Evolutionary conservation across 1,140 invertebrate genomes (phyloP).

Genomic region (Anoplophora glabripennis): DNA sequence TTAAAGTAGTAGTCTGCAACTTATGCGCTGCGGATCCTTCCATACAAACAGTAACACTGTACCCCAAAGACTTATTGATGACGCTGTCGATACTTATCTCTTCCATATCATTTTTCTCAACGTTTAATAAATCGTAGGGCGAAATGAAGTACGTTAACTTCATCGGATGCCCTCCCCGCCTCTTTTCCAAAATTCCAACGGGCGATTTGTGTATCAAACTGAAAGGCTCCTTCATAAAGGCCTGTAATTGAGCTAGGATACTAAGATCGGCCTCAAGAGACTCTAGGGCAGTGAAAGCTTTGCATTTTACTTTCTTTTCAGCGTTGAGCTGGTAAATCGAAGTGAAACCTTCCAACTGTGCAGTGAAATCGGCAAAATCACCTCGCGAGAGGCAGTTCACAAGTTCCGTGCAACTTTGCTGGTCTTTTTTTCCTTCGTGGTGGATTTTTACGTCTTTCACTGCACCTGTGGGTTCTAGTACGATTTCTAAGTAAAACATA

Average conservation of each 20-base stretch:
- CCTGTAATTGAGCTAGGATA: constrained; percentile 72
- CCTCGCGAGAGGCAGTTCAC: constrained; percentile 73
- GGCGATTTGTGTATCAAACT: constrained; percentile 86
- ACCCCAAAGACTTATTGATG: constrained; percentile 70
- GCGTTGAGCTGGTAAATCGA: constrained; percentile 92
- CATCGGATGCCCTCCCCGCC: constrained; percentile 83
- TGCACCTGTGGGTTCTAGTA: constrained; percentile 66
- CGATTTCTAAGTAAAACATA: constrained; percentile 94
- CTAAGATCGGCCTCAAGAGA: constrained; percentile 90
- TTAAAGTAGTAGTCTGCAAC: constrained; percentile 77
- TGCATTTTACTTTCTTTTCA: constrained; percentile 91
- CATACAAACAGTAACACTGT: constrained; percentile 85
- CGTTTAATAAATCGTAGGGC: constrained; percentile 87
- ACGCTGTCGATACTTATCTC: constrained; percentile 72
- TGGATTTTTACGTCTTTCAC: constrained; percentile 93
- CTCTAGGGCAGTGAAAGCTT: constrained; percentile 88
- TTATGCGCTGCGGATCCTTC: constrained; percentile 87
- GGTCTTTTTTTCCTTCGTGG: constrained; percentile 72
- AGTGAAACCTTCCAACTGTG: constrained; percentile 82
- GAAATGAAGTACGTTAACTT: constrained; percentile 92
- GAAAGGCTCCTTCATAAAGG: constrained; percentile 79
- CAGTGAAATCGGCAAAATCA: constrained; percentile 90
- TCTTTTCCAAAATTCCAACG: constrained; percentile 76
- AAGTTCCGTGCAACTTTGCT: constrained; percentile 83
- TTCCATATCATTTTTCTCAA: constrained; percentile 68